Base-by-base conservation (phyloP, 2,888 invertebrate genomes). In the Rhagonycha lutea region DNA sequence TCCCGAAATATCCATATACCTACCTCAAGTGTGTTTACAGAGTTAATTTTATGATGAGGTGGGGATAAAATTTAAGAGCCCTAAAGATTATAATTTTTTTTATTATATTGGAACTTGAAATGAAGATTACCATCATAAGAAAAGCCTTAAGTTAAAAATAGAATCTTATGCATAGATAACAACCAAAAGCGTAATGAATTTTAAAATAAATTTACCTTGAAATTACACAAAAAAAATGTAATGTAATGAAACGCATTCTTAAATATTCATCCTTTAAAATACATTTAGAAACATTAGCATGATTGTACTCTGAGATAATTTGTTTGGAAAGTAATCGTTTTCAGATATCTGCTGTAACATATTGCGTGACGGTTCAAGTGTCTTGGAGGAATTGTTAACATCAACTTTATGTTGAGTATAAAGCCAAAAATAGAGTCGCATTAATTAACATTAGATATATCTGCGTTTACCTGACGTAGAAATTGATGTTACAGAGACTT, bases 401-500 rank as follows among this genome's bases (percentile, higher is more conserved):
- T 28, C 63, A 62, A 23, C 60, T 29, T 61, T 73, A 72, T 69
- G 61, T 68, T 60, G 29, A 68, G 24, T 69, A n/a, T 11, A 24
- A n/a, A 70, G 29, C 61, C 47, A 23, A 47, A 70, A 73, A 76
- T 69, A 67, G 14, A 73, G 61, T 61, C 61, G 47, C 61, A 61
- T 72, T 72, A 18, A 72, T 70, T 74, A 60, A 71, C 65, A 75
- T 69, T 65, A 62, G 72, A 78, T 76, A 73, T 70, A 78, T 75
- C 73, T 65, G 68, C 75, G 62, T 72, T 69, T 65, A 67, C 69
- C 69, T 70, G 61, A 78, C 80, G 79, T 81, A 81, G 80, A 81
- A 81, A 82, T 81, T 81, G 80, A 81, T 81, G 81, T 80, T 81
- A 81, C 81, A 80, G 79, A 79, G 78, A 80, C 79, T 79, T 69